phyloP scores from a whole-genome alignment of 2,888 invertebrate species.

The Ectemnius cavifrons region DNA sequence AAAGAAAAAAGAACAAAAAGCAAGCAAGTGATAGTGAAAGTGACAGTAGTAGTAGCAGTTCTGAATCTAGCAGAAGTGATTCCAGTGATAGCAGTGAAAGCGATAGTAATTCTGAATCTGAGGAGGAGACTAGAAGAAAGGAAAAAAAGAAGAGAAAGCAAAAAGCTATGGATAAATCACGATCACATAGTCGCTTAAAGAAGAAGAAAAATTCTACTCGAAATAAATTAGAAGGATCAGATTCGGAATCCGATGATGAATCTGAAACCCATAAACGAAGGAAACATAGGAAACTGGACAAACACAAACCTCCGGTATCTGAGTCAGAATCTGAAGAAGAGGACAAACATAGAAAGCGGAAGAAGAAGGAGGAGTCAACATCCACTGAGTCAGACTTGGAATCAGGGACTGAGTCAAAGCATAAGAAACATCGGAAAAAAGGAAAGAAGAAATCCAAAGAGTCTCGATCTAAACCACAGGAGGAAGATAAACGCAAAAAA shows the following conservation, averaged over 20 bases:
- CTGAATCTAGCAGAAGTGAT: neutral
- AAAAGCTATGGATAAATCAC: constrained; percentile 5
- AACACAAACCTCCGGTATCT: no score
- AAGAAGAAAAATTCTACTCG: constrained; percentile 61
- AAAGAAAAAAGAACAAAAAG: constrained; percentile 24
- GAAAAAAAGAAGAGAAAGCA: constrained; percentile 49
- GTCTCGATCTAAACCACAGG: constrained; percentile 26
- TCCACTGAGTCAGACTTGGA: no score
- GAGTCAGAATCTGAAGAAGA: no score
- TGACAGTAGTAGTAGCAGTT: constrained; percentile 11
- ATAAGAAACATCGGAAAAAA: no score
- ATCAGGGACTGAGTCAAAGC: no score
- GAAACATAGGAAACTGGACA: no score
- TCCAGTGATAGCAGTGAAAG: constrained; percentile 34
- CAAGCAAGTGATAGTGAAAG: neutral
- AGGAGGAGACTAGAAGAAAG: constrained; percentile 43
- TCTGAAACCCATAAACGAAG: neutral
- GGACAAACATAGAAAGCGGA: no score
- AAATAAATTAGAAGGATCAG: constrained; percentile 59
- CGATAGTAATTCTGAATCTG: constrained; percentile 27
- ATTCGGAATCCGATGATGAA: constrained; percentile 23
- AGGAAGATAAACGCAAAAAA: constrained; percentile 44
- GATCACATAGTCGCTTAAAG: neutral
- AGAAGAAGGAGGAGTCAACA: no score
- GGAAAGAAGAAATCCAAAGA: no score